Evolutionary conservation across 2,888 invertebrate genomes (phyloP), one percentile per base, ranked within the genome.

Genomic region (Alitta virens): DNA sequence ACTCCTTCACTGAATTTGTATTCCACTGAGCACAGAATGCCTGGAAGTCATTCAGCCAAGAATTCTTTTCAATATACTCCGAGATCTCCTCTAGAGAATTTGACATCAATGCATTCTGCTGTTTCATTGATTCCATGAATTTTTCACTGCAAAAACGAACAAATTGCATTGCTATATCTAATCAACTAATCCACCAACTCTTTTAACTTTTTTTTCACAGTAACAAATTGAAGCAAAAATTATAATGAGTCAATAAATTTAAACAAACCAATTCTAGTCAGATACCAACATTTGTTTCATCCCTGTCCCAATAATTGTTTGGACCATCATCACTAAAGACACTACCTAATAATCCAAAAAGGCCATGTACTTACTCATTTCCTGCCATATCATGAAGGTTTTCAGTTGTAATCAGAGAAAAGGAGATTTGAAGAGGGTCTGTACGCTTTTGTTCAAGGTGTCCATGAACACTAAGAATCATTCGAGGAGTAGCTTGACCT

Each of bases 41-140:
- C 59, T 75, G 71, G 33, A 80, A 79, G 60, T 78, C 77, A 60
- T 74, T 72, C 16, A 80, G 68, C 80, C 80, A 80, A 24, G 68
- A 67, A 65, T 77, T 77, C 57, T 69, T 71, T 21, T 75, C 72
- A 66, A 77, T 77, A 67, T 76, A 80, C 40, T 70, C 67, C 23
- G 76, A 73, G 1, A 80, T 70, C 63, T 80, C 80, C 25, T 75
- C 74, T 42, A 78, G 60, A 0, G 78, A 74, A 25, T 69, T 68
- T 18, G 67, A 61, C 63, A 80, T 67, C 56, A 78, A 57, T 1
- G 68, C 59, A 2, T 63, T 62, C 23, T 75, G 71, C 7, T 67
- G 59, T 18, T 63, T 63, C 43, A 80, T 51, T n/a, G 74, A 71
- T 23, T 55, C 64, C 64, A 76, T 72, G 62, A 75, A 77, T 38